Evolutionary conservation across 2,113 vertebrate species (phyloP).

Genomic region (Empidonax traillii): DNA sequence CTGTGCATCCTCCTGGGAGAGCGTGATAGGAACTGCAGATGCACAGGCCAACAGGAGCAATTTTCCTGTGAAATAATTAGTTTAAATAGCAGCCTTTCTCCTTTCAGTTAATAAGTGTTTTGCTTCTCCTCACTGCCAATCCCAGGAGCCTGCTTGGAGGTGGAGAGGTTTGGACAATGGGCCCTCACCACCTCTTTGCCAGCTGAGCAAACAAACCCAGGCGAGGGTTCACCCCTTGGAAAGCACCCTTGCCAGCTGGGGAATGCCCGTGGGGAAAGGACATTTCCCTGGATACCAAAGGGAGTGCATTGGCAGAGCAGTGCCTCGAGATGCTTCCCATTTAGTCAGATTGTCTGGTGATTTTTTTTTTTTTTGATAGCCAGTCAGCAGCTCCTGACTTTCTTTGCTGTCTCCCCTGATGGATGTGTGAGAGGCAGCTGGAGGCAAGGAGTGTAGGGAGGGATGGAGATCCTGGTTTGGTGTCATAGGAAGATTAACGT

Average conservation of each 20-base stretch:
- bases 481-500: not conserved
- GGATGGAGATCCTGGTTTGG: not conserved
- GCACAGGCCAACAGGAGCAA: not conserved
- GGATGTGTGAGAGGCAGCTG: not conserved
- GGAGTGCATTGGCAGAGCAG: not conserved
- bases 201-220: not conserved
- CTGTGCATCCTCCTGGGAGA: accelerated
- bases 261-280: not conserved
- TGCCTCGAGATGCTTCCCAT: not conserved
- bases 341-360: not conserved
- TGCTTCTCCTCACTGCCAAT: not conserved
- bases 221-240: accelerated
- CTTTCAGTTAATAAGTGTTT: conserved; percentile 14
- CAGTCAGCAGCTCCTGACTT: not conserved
- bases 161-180: not conserved
- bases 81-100: conserved; percentile 19
- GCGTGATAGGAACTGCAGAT: not conserved
- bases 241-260: not conserved
- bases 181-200: not conserved
- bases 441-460: not conserved
- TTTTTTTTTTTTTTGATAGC: not conserved
- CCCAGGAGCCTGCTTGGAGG: not conserved
- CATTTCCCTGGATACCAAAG: not conserved
- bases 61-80: conserved; percentile 36
- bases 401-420: accelerated